phyloP scores from a whole-genome alignment of 2,113 vertebrate species.

The Trogon melanurus region DNA sequence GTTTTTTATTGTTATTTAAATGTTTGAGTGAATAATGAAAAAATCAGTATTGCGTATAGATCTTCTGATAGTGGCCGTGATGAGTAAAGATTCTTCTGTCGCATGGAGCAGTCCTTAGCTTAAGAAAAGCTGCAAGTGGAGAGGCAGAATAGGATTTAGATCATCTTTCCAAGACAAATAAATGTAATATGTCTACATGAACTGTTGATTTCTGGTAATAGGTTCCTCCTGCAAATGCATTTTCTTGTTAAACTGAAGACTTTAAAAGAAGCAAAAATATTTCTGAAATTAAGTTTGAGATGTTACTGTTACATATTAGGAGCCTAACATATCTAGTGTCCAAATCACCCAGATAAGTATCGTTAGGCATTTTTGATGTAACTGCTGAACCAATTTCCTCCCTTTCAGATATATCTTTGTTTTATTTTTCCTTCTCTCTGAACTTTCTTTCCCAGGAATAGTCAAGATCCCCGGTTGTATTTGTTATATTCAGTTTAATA shows the following conservation, averaged over 20 bases:
- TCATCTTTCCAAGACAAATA: background rate
- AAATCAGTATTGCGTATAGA: background rate
- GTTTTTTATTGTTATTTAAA: background rate
- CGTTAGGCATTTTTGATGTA: background rate
- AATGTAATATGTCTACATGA: background rate
- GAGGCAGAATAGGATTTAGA: background rate
- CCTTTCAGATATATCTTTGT: background rate
- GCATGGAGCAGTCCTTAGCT: background rate
- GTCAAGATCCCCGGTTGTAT: background rate
- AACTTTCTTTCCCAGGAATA: background rate
- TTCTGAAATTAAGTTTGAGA: background rate
- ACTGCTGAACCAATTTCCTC: background rate
- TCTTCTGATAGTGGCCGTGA: background rate
- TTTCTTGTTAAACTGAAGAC: background rate
- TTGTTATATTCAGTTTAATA: background rate
- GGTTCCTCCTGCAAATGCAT: background rate
- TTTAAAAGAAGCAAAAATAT: background rate
- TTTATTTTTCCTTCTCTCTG: background rate
- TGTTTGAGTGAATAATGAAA: background rate
- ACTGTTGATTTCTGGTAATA: background rate
- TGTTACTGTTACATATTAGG: background rate
- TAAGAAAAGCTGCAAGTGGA: background rate
- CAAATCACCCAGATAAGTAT: background rate
- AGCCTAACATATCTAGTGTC: background rate
- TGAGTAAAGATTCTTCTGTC: background rate